These are phyloP conservation scores for Harpegnathos saltator DNA, from an alignment of 1,140 invertebrate species.

Conservation along the genomic window DNA sequence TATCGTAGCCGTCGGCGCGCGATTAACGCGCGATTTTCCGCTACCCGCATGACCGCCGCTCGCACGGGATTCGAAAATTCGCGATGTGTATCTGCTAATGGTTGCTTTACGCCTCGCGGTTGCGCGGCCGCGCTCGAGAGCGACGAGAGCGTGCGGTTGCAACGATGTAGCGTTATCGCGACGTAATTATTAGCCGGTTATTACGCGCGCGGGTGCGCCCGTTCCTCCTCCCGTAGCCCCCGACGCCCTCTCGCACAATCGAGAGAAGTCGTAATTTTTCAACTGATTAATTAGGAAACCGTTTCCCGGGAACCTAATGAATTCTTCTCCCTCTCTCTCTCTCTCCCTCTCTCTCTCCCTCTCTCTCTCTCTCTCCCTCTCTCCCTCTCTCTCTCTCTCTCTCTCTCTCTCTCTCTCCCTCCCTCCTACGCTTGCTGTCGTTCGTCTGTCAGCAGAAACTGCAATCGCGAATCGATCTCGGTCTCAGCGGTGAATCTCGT, in stretches of 20 bases:
- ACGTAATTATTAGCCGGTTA: constrained; percentile 48
- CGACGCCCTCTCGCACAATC: constrained; percentile 5
- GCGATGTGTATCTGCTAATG: constrained; percentile 59
- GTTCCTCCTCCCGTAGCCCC: background rate
- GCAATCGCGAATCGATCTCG: too few species aligned
- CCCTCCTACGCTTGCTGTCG: background rate
- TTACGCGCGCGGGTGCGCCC: constrained; percentile 13
- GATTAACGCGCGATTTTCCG: constrained; percentile 55
- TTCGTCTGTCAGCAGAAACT: constrained; percentile 23
- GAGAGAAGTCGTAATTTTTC: constrained; percentile 13
- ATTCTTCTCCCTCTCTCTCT: constrained; percentile 1
- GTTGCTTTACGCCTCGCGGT: constrained; percentile 50
- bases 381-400: too few species aligned
- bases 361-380: too few species aligned
- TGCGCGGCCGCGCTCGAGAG: constrained; percentile 28
- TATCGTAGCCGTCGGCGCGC: constrained; percentile 10
- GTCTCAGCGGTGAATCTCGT: background rate
- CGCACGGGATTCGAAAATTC: constrained; percentile 49
- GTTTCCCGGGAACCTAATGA: constrained; percentile 30
- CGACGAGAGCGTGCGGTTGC: constrained; percentile 44
- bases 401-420: too few species aligned
- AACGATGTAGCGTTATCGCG: constrained; percentile 33
- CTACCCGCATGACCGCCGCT: constrained; percentile 50
- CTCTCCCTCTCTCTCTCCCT: too few species aligned
- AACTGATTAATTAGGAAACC: constrained; percentile 36